Percentiles rank a stretch among this genome's conserved stretches.
Evolutionary conservation across 2,113 vertebrate species (phyloP).

Genomic region (Junco hyemalis): DNA sequence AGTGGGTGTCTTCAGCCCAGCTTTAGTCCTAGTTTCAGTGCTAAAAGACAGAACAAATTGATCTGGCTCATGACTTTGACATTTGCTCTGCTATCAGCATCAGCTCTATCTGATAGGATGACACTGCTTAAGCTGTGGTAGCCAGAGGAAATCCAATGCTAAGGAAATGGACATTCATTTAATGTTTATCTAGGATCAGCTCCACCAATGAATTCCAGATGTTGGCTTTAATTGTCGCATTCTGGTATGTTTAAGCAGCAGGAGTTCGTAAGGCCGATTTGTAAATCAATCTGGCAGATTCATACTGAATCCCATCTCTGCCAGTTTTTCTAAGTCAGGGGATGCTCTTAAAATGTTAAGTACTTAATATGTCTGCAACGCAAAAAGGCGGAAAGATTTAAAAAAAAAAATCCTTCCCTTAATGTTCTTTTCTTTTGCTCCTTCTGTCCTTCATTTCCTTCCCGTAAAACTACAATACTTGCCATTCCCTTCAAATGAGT

Average conservation of each 20-base stretch:
- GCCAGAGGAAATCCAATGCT: slow-evolving; percentile 72
- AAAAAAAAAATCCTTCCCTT: not conserved
- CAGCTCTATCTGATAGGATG: slow-evolving; percentile 58
- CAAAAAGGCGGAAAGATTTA: not conserved
- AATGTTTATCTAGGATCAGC: slow-evolving; percentile 75
- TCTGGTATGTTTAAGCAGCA: slow-evolving; percentile 66
- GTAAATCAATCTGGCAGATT: slow-evolving; percentile 78
- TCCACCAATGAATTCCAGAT: slow-evolving; percentile 84
- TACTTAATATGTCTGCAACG: not conserved
- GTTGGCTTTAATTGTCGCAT: slow-evolving; percentile 75
- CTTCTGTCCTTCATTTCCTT: not conserved
- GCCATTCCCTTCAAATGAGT: not conserved
- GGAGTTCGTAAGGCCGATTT: slow-evolving; percentile 63
- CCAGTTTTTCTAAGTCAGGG: slow-evolving; percentile 52
- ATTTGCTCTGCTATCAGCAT: slow-evolving; percentile 65
- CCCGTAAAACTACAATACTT: not conserved
- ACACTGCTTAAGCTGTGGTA: slow-evolving; percentile 66
- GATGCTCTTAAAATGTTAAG: slow-evolving; percentile 60
- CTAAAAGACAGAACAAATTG: slow-evolving; percentile 33
- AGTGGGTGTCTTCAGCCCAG: not conserved
- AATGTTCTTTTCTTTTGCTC: not conserved
- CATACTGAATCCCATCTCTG: slow-evolving; percentile 31
- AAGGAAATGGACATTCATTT: slow-evolving; percentile 74
- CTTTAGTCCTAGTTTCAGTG: not conserved
- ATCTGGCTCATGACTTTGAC: slow-evolving; percentile 37